Evolutionary conservation across 2,797 vertebrate species (phyloP), one percentile per base, ranked within the genome.

Genomic region (Pseudochaenichthys georgianus): DNA sequence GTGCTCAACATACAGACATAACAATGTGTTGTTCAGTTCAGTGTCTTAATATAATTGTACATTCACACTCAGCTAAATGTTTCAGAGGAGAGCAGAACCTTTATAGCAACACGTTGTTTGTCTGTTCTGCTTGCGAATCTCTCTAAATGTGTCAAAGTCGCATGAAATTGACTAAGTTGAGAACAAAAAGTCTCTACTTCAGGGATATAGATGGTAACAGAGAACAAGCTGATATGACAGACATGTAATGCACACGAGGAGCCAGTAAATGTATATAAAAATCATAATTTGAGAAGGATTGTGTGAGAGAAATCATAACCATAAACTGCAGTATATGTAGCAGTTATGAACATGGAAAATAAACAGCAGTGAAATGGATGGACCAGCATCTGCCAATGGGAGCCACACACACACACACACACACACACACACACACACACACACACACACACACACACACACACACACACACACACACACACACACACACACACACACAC

Each of bases 61-160:
- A 38, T 38, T 38, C 60, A 69, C 13, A 45, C 12, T 3, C 21
- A 10, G 73, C 64, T 31, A 57, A 64, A 64, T 4, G 10, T 48
- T 62, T 64, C 46, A 13, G 73, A 68, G 23, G 41, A 73, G 67
- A 52, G 17, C 15, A 52, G 38, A 76, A 2, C 58, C 46, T 77
- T 76, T 58, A 41, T 3, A 23, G 43, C 63, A 63, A 75, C 52
- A 45, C 59, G 67, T 41, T 19, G 50, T 57, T 63, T 28, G 34
- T 34, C 19, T 52, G 45, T 19, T 55, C 59, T 58, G 57, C 61
- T 65, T 64, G 19, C 12, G 19, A 66, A n/a, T 66, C 50, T 60
- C 16, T 47, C 13, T 10, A 34, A 73, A 69, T 65, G n/a, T 69
- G 59, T 77, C 51, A 38, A 62, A 48, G 8, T 28, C 16, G 60